phyloP scores from a whole-genome alignment of 2,113 vertebrate species.

The Brienomyrus brachyistius region DNA sequence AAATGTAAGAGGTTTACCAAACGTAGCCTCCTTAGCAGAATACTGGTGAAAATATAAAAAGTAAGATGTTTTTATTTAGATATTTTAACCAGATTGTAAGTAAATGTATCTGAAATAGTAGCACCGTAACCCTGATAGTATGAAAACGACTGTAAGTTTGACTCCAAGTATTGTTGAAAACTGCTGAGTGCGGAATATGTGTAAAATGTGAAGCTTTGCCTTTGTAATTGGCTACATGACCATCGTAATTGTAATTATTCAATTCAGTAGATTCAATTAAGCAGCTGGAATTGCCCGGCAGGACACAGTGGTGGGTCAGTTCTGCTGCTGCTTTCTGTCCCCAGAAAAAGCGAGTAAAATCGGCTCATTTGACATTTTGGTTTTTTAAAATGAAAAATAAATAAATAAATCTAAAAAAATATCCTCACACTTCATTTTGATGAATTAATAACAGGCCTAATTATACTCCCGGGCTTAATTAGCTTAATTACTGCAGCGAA shows the following conservation, averaged over 20 bases:
- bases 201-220: background rate
- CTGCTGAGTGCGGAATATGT: background rate
- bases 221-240: background rate
- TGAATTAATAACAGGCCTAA: background rate
- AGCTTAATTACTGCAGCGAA: background rate
- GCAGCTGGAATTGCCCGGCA: background rate
- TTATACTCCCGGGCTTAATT: background rate
- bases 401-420: background rate
- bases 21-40: background rate
- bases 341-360: background rate
- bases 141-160: background rate
- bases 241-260: background rate
- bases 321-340: background rate
- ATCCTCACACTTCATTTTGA: background rate
- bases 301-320: background rate
- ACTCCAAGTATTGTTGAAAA: background rate
- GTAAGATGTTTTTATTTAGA: background rate
- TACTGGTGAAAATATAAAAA: background rate
- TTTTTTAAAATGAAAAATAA: background rate
- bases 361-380: background rate
- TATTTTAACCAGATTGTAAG: background rate
- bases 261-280: background rate
- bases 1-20: background rate
- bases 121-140: background rate
- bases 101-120: background rate